phyloP scores from a whole-genome alignment of 2,797 vertebrate species.

The Scomberomorus guttatus region DNA sequence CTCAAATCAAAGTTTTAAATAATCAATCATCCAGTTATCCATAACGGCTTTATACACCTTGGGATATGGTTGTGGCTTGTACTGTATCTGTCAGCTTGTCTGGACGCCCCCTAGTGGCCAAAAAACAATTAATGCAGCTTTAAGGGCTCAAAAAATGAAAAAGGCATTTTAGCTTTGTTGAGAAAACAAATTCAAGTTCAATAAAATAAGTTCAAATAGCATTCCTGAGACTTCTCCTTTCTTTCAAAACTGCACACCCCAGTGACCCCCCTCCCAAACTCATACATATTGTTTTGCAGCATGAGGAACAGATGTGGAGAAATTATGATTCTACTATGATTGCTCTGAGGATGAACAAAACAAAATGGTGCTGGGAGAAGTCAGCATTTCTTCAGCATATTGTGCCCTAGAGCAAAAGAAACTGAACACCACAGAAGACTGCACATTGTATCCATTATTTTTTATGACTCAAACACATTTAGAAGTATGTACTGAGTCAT shows the following conservation, averaged over 20 bases:
- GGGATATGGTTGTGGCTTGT: background rate
- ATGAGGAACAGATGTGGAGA: constrained; percentile 72
- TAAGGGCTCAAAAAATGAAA: background rate
- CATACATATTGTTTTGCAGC: constrained; percentile 52
- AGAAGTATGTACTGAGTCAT: constrained; percentile 72
- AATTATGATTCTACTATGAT: constrained; percentile 63
- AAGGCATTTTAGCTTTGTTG: no score
- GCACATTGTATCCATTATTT: constrained; percentile 71
- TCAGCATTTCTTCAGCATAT: constrained; percentile 68
- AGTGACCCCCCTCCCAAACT: constrained; percentile 32
- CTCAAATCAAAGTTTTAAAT: no score
- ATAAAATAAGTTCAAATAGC: no score
- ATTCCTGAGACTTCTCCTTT: constrained; percentile 4
- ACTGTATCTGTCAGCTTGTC: background rate
- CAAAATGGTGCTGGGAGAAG: constrained; percentile 64
- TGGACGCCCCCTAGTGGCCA: background rate
- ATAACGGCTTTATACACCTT: background rate
- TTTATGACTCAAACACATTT: constrained; percentile 75
- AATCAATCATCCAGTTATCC: background rate
- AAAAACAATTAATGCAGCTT: background rate
- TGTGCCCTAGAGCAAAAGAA: constrained; percentile 68
- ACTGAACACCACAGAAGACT: constrained; percentile 54
- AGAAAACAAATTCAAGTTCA: no score
- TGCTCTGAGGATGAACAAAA: constrained; percentile 72
- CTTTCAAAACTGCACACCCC: constrained; percentile 26